Conservation (phyloP, 2,888 invertebrate genomes). For the Ennomos fuscantarius region DNA sequence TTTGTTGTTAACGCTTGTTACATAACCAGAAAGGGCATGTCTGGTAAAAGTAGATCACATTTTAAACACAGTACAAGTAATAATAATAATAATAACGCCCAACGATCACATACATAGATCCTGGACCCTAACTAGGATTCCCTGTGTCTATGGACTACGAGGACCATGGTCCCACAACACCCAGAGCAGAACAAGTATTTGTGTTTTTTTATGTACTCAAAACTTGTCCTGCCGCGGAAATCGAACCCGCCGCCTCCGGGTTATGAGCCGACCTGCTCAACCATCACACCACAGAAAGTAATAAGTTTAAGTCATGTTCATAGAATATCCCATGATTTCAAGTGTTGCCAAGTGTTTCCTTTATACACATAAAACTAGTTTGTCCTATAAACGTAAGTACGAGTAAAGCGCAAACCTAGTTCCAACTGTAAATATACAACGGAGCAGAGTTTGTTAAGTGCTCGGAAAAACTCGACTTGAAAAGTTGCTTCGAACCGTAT, state of each 20-base stretch:
- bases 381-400: constrained; percentile 4
- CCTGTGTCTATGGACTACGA: no score
- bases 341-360: constrained; percentile 1
- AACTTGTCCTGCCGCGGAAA: no score
- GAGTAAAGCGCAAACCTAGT: constrained; percentile 1
- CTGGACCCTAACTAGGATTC: no score
- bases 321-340: constrained; percentile 12
- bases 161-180: no score
- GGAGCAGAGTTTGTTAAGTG: constrained; percentile 5
- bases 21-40: constrained; percentile 9
- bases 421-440: constrained; percentile 5
- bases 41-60: constrained; percentile 1
- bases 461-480: constrained; percentile 14
- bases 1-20: neutral
- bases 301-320: constrained; percentile 19
- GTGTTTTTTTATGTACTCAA: no score
- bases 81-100: no score
- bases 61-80: neutral
- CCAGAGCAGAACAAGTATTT: no score
- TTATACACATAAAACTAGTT: constrained; percentile 5
- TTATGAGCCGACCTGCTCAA: no score
- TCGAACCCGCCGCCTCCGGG: no score
- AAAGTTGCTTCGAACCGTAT: constrained; percentile 9
- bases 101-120: no score
- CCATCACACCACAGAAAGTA: no score